Evolutionary conservation across 2,113 vertebrate species (phyloP), one percentile per base, ranked within the genome.

Genomic region (Plecotus auritus): DNA sequence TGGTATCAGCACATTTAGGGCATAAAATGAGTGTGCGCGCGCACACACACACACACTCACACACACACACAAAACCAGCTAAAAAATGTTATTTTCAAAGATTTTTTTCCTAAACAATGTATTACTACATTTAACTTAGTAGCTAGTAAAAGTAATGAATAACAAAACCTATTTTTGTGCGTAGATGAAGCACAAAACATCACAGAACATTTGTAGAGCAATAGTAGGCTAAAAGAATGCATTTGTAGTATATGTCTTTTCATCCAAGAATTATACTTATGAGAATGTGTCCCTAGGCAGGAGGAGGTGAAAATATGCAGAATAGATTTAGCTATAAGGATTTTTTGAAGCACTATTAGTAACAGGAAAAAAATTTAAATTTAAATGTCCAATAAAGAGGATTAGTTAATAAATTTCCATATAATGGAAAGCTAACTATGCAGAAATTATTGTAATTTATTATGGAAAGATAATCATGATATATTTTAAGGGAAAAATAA

Each of bases 341-440:
- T 51, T 54, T 59, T 85, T 81, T 30, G 47, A 78, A 95, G 56
- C 9, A 37, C 23, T 86, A 45, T 81, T 85, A 93, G 32, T 32
- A 40, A 40, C 64, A 83, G 73, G 45, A 37, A 82, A 96, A 96
- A 69, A 85, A 20, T 73, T 30, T 85, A 88, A 82, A 88, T 72
- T 18, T 37, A n/a, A 88, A 74, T 56, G 17, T 70, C 9, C 7
- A 76, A 20, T 70, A 70, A 84, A 45, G 32, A 35, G 28, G 7
- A 76, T 84, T 51, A 30, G 16, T 37, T 80, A 87, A 91, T 80
- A 69, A 89, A 76, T 85, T 73, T 42, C 14, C 17, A 70, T 32
- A 59, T 47, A 88, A 74, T 42, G 10, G 1, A 94, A 95, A 88
- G 67, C 13, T 59, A 86, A 72, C 16, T 59, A 84, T 70, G 35